Conservation (phyloP, 2,797 vertebrate genomes). For the Pangasius mekongensis region DNA sequence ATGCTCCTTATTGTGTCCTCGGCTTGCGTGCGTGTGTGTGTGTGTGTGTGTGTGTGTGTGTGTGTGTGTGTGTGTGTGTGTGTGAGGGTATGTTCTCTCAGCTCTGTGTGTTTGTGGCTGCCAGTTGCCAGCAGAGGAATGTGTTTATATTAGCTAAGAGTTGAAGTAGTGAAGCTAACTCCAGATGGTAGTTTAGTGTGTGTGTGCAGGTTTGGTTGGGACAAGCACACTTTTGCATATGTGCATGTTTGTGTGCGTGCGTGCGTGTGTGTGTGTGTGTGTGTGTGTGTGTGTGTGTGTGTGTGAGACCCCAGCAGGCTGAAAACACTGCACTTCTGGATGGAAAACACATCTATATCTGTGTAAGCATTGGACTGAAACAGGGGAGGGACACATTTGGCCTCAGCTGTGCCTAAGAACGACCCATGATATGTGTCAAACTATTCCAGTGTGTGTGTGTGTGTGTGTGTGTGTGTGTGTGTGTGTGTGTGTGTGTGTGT, state of each 20-base stretch:
- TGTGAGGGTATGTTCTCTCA: conserved; percentile 39
- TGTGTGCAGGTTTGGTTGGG: neutral
- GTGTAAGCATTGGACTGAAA: conserved; percentile 51
- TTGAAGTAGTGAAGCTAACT: conserved; percentile 66
- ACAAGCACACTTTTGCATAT: conserved; percentile 64
- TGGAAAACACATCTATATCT: conserved; percentile 60
- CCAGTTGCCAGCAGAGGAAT: conserved; percentile 65
- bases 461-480: conserved; percentile 14
- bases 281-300: conserved; percentile 8
- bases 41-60: neutral
- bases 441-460: neutral
- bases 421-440: neutral
- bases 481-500: conserved; percentile 12
- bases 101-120: conserved; percentile 21
- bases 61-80: conserved; percentile 1
- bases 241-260: conserved; percentile 61
- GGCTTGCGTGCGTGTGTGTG: conserved; percentile 41
- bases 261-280: neutral
- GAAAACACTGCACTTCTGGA: neutral
- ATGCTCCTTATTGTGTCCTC: conserved; percentile 26
- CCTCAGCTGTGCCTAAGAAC: conserved; percentile 73
- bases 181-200: conserved; percentile 62
- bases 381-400: conserved; percentile 75
- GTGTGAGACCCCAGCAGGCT: neutral
- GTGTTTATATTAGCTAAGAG: conserved; percentile 48